phyloP scores from a whole-genome alignment of 1,140 invertebrate species.

The Platyura marginata region DNA sequence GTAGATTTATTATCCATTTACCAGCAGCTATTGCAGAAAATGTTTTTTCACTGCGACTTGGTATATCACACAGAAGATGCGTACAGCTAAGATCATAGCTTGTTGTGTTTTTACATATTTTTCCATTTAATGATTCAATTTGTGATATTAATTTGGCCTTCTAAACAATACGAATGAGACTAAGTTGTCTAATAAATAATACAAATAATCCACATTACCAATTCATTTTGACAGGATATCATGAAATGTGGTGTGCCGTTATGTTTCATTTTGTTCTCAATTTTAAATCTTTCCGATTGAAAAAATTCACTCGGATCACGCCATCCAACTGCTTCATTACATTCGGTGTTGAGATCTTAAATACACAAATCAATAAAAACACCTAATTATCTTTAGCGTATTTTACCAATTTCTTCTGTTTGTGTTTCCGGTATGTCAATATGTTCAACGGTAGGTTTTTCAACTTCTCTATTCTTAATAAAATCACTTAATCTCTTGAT shows the following conservation, averaged over 20 bases:
- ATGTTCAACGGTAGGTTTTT: conserved; percentile 1
- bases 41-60: conserved; percentile 68
- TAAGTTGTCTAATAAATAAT: no score
- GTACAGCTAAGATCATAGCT: conserved; percentile 49
- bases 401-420: not conserved
- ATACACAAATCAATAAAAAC: not conserved
- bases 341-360: conserved; percentile 1
- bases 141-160: conserved; percentile 12
- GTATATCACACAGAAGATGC: conserved; percentile 56
- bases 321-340: conserved; percentile 19
- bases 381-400: not conserved
- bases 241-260: no score
- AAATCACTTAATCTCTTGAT: conserved; percentile 19
- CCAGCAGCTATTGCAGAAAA: conserved; percentile 66
- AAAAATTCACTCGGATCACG: conserved; percentile 18
- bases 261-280: no score
- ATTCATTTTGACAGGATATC: no score
- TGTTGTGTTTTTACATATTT: conserved; percentile 33
- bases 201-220: no score
- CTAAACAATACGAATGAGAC: no score
- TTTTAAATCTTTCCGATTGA: no score
- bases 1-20: conserved; percentile 67
- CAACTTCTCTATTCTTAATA: conserved; percentile 12
- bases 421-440: not conserved
- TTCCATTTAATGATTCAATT: conserved; percentile 46